A percentile compares a stretch with the other conserved stretches of the same genome.
Evolutionary conservation across 2,113 vertebrate genomes (phyloP).

Genomic region (Steatornis caripensis): DNA sequence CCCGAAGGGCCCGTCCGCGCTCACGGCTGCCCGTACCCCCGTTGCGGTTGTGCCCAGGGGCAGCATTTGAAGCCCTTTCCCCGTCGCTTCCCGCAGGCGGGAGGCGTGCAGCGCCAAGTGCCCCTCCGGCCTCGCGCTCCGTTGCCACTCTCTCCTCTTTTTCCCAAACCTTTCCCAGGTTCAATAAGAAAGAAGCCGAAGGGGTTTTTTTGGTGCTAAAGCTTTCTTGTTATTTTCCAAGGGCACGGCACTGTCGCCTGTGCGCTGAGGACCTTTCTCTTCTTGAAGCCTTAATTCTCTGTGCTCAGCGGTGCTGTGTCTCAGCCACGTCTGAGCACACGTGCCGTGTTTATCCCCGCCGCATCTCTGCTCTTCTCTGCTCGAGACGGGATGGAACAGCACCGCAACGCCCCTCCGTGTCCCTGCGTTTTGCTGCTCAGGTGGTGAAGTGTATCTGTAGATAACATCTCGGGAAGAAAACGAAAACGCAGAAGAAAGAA

Average conservation of each 20-base stretch:
- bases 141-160: not conserved
- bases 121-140: not conserved
- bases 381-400: not conserved
- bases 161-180: not conserved
- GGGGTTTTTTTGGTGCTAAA: not conserved
- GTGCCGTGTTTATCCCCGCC: not conserved
- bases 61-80: not conserved
- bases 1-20: rapidly evolving
- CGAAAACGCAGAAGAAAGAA: not conserved
- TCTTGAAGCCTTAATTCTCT: rapidly evolving
- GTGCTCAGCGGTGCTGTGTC: not conserved
- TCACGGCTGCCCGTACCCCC: rapidly evolving
- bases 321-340: not conserved
- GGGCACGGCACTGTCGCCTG: rapidly evolving
- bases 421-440: not conserved
- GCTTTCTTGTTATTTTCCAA: not conserved
- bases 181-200: not conserved
- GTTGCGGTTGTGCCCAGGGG: rapidly evolving
- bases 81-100: rapidly evolving
- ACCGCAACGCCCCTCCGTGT: not conserved
- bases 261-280: not conserved
- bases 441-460: not conserved
- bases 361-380: not conserved
- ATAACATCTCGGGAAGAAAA: not conserved
- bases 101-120: rapidly evolving